A percentile compares a stretch with the other conserved stretches of the same genome.
phyloP scores from a whole-genome alignment of 2,797 vertebrate genomes.

The Coregonus sp. region DNA sequence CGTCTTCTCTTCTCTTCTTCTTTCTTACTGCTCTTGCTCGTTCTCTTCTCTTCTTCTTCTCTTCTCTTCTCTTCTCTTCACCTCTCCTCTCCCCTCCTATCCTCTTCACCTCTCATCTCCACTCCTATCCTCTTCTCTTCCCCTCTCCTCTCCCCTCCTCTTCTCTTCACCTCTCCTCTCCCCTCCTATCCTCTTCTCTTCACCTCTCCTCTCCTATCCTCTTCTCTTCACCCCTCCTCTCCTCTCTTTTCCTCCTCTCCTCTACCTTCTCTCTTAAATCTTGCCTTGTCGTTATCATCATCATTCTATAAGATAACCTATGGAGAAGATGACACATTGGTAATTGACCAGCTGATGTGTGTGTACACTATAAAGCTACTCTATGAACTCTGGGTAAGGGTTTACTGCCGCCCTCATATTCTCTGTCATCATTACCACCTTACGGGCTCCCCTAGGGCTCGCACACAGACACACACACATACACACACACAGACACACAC shows the following conservation, averaged over 20 bases:
- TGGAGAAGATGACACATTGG: background rate
- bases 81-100: no score
- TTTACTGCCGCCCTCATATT: background rate
- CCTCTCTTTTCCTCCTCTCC: no score
- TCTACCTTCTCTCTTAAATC: background rate
- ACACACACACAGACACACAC: no score
- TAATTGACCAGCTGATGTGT: slow-evolving; percentile 7
- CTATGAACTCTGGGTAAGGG: background rate
- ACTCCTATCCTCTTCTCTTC: no score
- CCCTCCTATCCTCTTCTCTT: background rate
- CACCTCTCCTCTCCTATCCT: background rate
- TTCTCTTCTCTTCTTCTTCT: no score
- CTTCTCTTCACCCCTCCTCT: background rate
- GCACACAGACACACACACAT: no score
- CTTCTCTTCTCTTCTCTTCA: no score
- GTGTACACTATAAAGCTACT: slow-evolving; percentile 7
- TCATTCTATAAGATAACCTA: background rate
- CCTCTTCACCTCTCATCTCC: no score
- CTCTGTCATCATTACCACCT: slow-evolving; percentile 28
- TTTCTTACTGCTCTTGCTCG: no score
- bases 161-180: background rate
- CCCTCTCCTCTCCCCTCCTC: no score
- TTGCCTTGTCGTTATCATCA: background rate
- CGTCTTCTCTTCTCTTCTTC: no score
- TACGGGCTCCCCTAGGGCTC: slow-evolving; percentile 8